These are phyloP conservation scores for Drosophila triauraria DNA, from an alignment of 1,140 invertebrate genomes.

Conservation along the genomic window DNA sequence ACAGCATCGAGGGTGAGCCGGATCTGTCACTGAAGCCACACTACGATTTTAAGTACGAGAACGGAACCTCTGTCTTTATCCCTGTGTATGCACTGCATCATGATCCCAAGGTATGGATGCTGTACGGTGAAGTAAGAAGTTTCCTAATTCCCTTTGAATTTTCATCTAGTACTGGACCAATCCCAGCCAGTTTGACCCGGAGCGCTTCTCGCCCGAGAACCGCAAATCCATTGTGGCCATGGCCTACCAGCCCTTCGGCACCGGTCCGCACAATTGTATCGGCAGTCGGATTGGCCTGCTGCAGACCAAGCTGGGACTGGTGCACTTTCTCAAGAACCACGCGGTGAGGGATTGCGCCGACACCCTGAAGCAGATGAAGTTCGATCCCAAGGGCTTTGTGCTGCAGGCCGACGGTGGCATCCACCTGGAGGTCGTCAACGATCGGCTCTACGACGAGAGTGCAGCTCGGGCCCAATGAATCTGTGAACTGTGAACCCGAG, in stretches of 20 bases:
- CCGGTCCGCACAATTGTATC: constrained; percentile 91
- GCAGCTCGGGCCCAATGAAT: not conserved
- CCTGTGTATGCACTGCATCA: constrained; percentile 71
- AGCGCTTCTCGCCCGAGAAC: constrained; percentile 87
- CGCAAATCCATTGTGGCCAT: constrained; percentile 85
- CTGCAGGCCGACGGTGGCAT: constrained; percentile 63
- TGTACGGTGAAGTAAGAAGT: not conserved
- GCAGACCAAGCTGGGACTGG: constrained; percentile 73
- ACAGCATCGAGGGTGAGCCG: constrained; percentile 27
- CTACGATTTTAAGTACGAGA: constrained; percentile 61
- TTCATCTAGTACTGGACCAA: constrained; percentile 88
- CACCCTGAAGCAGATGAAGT: constrained; percentile 55
- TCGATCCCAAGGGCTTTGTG: constrained; percentile 66
- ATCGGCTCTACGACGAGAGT: constrained; percentile 61
- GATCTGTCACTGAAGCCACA: constrained; percentile 67
- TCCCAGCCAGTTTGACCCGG: constrained; percentile 88
- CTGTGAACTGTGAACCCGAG: not conserved
- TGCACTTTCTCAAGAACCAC: constrained; percentile 76
- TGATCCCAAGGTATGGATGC: constrained; percentile 68
- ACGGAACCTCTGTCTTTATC: constrained; percentile 72
- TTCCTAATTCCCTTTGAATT: constrained; percentile 82
- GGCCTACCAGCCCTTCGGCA: constrained; percentile 91
- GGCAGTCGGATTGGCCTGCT: constrained; percentile 86
- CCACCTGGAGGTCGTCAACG: constrained; percentile 64
- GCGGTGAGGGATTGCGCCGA: constrained; percentile 42